Evolutionary conservation across 2,888 invertebrate species (phyloP), one percentile per base, ranked within the genome.

Genomic region (Pseudococcus longispinus): DNA sequence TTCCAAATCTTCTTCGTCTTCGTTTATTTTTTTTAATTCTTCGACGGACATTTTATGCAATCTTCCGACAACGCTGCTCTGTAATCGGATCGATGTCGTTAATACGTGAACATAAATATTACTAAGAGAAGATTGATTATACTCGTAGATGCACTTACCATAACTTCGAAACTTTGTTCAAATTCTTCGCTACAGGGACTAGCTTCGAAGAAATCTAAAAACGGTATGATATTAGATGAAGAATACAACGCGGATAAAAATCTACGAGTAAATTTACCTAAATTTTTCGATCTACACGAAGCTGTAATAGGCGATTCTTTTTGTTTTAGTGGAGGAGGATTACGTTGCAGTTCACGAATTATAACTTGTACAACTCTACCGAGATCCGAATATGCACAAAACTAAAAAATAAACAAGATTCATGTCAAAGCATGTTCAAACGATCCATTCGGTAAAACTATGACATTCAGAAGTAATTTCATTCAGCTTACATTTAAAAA

Each of bases 311-410:
- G 87, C 20, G 74, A 87, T 74, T 83, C 83, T 74, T 87, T 84
- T 65, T 87, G 83, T 44, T 70, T 60, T 32, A 87, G 74, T 80
- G 91, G 92, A 85, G 92, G 93, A 88, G 93, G 93, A 90, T 91
- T 94, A 89, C 93, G 93, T 90, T 95, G 94, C 89, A 95, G 95
- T 91, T 96, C 96, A 87, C 96, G 92, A 88, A 95, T 95, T 83
- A 96, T 94, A 26, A 95, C 96, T 90, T 95, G 95, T 0, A 96
- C 96, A 3, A 96, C 94, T 87, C 95, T 93, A 0, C 95, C 95
- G 88, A 96, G 92, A 91, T 96, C 96, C 0, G 95, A 95, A 91
- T 95, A 95, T 70, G 93, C 91, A 23, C 95, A 94, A 90, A 94
- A 96, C 93, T 94, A 88, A 88, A 55, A 65, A 15, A 46, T 46